A percentile compares a stretch with the other conserved stretches of the same genome.
Evolutionary conservation across 30 jellyfish, hydroid and myxozoan species (phyloP).

Genomic region (Chrysaora quinquecirrha): DNA sequence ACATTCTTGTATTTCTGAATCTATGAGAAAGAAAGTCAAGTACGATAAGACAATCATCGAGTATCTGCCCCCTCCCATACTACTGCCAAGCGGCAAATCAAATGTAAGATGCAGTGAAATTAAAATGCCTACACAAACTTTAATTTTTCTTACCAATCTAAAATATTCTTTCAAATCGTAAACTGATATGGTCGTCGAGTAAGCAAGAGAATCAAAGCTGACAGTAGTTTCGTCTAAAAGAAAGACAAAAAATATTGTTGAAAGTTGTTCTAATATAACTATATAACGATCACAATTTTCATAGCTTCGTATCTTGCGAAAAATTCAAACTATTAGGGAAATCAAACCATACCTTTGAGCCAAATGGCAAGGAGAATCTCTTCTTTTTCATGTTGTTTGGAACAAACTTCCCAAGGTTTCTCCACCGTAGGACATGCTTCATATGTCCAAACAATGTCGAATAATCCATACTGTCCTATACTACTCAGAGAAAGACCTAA

Average conservation of each 20-base stretch:
- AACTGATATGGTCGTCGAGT: constrained; percentile 69
- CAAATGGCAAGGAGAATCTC: constrained; percentile 8
- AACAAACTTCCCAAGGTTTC: constrained; percentile 41
- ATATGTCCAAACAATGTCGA: constrained; percentile 57
- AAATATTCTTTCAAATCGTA: constrained; percentile 70
- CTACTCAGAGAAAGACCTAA: constrained; percentile 35
- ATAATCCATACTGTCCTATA: constrained; percentile 47
- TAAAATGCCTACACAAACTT: too few species aligned
- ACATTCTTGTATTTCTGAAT: constrained; percentile 70
- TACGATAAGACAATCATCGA: background rate
- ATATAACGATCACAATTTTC: too few species aligned
- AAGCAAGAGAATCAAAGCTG: constrained; percentile 80
- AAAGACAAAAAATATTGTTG: background rate
- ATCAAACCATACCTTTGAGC: too few species aligned
- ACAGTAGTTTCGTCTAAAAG: constrained; percentile 58
- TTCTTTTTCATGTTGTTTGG: background rate
- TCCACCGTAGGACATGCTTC: constrained; percentile 54
- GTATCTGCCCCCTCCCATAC: background rate
- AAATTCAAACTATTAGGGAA: too few species aligned
- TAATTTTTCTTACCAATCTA: constrained; percentile 95
- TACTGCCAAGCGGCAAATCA: too few species aligned
- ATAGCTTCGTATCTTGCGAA: too few species aligned
- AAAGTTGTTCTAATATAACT: too few species aligned
- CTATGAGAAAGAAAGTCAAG: constrained; percentile 28
- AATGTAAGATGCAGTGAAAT: too few species aligned